Base-by-base conservation (phyloP, 2,797 vertebrate species). In the Anguilla pacifica region DNA sequence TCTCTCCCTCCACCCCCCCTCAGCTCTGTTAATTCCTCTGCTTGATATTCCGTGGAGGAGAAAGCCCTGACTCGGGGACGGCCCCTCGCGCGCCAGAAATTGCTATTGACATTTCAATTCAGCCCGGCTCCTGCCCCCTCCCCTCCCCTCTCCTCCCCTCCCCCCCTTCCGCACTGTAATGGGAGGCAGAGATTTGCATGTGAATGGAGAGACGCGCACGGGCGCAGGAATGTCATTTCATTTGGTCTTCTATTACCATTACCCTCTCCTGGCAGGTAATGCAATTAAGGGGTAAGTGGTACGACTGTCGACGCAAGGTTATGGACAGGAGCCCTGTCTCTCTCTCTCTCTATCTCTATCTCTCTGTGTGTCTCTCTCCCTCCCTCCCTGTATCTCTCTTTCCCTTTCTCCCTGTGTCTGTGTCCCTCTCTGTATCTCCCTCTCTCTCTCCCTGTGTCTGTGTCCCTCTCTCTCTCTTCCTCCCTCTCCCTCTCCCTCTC, bases 21-120 rank as follows among this genome's bases (percentile, higher is more conserved):
- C 79, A 86, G 89, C 91, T 88, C 85, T 55, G 67, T 92, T 92
- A 88, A 93, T 94, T 94, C 92, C 88, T 89, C 84, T 86, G 67
- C 85, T 88, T 86, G 59, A 6, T 92, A 88, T 90, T 83, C 1
- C 86, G 91, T 85, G 86, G 82, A 89, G 91, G 89, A 90, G 53
- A 88, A 92, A 93, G 89, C 89, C 86, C 90, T 70, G 17, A 94
- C 93, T 91, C 96, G 96, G 92, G 95, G 95, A 94, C 94, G 95
- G 95, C 4, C 95, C 95, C 93, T 94, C 90, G 91, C 93, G 94
- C 96, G 96, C 95, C 97, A 97, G 97, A 97, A 97, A 98, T 98
- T 96, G 96, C 96, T 96, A 97, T 96, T 98, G 98, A 97, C 97
- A 96, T 98, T 98, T 98, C 97, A 97, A 97, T 98, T 97, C 95